Evolutionary conservation across 2,888 invertebrate genomes (phyloP), one percentile per base, ranked within the genome.

Genomic region (Smittia sp.): DNA sequence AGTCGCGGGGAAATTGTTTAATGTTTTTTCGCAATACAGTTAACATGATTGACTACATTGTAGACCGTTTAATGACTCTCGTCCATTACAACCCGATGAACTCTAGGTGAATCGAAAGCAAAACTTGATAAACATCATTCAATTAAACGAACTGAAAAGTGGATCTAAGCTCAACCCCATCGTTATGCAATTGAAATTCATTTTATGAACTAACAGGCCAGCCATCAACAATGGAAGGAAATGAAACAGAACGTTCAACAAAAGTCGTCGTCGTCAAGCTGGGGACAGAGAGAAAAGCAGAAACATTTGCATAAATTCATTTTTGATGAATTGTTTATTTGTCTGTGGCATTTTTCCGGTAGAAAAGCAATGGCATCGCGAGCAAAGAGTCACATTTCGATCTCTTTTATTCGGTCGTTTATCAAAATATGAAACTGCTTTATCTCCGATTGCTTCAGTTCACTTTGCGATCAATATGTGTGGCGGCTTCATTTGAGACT

Each of bases 221-320:
- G n/a, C 46, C n/a, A 46, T 46, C 46, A 46, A 58, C 58, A 58
- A 58, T 58, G 58, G 58, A 58, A 58, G 58, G 58, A 58, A 58
- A 58, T 58, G 58, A 22, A 22, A 22, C 18, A 58, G 58, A 58
- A 58, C 58, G 22, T 58, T n/a, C 13, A 58, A 15, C 46, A 46
- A n/a, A 46, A 58, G 22, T 18, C 58, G 6, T 58, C 38, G n/a
- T n/a, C 15, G 15, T 46, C 18, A 58, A 58, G 13, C 58, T n/a
- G 20, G 58, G 2, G 58, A 46, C 3, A 6, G 15, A 46, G 46
- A 46, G 46, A 46, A n/a, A 46, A 11, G 15, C 13, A 46, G 3
- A 46, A 3, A 15, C 46, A 46, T 46, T 46, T 46, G 46, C 46
- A 46, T 46, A 32, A 32, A 46, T 46, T 46, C n/a, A 46, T 46